Evolutionary conservation across 2,888 invertebrate species (phyloP).

Genomic region (Agrochola litura): DNA sequence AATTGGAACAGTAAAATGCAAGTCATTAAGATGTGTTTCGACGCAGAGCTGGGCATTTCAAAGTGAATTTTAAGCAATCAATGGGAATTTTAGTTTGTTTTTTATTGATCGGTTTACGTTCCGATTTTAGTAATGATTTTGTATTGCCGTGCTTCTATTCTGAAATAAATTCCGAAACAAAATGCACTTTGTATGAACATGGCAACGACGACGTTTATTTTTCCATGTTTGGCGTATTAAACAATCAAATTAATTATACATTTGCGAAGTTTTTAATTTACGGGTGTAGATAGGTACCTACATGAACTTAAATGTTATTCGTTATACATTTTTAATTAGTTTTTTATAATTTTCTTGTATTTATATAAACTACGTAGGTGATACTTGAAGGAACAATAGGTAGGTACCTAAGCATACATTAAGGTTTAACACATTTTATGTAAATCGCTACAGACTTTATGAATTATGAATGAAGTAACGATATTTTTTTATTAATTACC

Average conservation of each 20-base stretch:
- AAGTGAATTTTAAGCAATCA: slow-evolving; percentile 60
- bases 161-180: not conserved
- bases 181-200: not conserved
- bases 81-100: slow-evolving; percentile 37
- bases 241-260: slow-evolving; percentile 1
- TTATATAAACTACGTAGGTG: not conserved
- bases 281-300: not conserved
- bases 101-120: slow-evolving; percentile 20
- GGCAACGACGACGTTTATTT: not conserved
- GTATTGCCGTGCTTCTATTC: not conserved
- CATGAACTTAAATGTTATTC: slow-evolving; percentile 12
- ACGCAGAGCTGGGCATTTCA: slow-evolving; percentile 57
- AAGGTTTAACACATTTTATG: slow-evolving; percentile 59
- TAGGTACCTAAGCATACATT: slow-evolving; percentile 6
- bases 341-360: slow-evolving; percentile 13
- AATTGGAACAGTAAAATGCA: slow-evolving; percentile 69
- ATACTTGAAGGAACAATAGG: not conserved
- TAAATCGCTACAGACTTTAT: slow-evolving; percentile 41
- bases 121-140: slow-evolving; percentile 14
- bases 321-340: slow-evolving; percentile 2
- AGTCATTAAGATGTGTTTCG: slow-evolving; percentile 70
- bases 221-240: not conserved
- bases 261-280: slow-evolving; percentile 6
- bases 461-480: slow-evolving; percentile 24
- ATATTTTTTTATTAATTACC: slow-evolving; percentile 17